Conservation (phyloP, 2,888 invertebrate species). For the Scrobipalpa atriplicella region DNA sequence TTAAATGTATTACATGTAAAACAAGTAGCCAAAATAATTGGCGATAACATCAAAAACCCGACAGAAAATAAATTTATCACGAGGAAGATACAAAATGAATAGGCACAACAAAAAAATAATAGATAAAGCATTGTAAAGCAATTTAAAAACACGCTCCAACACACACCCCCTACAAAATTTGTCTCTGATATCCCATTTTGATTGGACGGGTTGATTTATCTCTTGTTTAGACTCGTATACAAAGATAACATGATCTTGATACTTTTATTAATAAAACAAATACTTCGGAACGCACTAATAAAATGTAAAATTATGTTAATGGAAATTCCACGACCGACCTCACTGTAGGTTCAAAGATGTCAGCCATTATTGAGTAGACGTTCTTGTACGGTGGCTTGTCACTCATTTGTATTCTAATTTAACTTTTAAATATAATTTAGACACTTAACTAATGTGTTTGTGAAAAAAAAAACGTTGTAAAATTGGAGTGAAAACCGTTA, state of each 20-base stretch:
- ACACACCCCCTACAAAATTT: constrained; percentile 74
- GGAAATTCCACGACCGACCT: constrained; percentile 34
- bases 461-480: neutral
- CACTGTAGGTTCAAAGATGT: constrained; percentile 27
- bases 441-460: neutral
- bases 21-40: neutral
- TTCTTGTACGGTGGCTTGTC: constrained; percentile 32
- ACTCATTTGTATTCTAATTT: constrained; percentile 28
- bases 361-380: constrained; percentile 30
- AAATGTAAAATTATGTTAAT: constrained; percentile 43
- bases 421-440: constrained; percentile 19
- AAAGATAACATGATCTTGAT: constrained; percentile 60
- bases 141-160: constrained; percentile 75
- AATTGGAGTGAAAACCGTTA: constrained; percentile 1
- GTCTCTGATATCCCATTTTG: constrained; percentile 79
- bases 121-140: constrained; percentile 73
- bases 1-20: neutral
- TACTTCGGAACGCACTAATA: constrained; percentile 35
- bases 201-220: constrained; percentile 80
- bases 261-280: constrained; percentile 46
- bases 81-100: constrained; percentile 20
- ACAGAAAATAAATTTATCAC: constrained; percentile 14
- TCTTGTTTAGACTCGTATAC: constrained; percentile 65
- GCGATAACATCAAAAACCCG: neutral
- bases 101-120: constrained; percentile 57